These are phyloP conservation scores for Idaea biselata DNA, from an alignment of 2,888 invertebrate species.

Conservation along the genomic window DNA sequence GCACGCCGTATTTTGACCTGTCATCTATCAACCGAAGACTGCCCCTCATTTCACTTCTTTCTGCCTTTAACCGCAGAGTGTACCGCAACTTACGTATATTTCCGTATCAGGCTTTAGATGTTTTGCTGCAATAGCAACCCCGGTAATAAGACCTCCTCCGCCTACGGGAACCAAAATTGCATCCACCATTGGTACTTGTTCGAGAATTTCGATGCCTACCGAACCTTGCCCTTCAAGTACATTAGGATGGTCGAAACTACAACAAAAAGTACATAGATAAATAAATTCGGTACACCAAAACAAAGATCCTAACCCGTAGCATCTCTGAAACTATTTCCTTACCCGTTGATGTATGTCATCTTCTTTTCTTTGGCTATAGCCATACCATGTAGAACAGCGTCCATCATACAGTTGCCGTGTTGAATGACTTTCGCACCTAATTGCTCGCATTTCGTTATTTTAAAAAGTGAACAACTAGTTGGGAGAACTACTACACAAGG, in stretches of 20 bases:
- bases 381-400: slow-evolving; percentile 89
- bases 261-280: too few species aligned
- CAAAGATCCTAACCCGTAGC: neutral
- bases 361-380: slow-evolving; percentile 84
- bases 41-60: too few species aligned
- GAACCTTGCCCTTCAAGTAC: slow-evolving; percentile 97
- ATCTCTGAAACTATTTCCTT: slow-evolving; percentile 31
- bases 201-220: slow-evolving; percentile 94
- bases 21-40: too few species aligned
- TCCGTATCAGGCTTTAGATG: slow-evolving; percentile 89
- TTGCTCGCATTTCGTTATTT: slow-evolving; percentile 89
- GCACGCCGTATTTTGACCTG: too few species aligned
- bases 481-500: slow-evolving; percentile 95
- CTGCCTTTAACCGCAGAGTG: too few species aligned
- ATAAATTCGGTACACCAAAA: neutral
- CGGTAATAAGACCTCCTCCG: slow-evolving; percentile 95
- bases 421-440: slow-evolving; percentile 90
- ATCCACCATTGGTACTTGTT: slow-evolving; percentile 92
- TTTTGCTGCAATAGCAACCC: slow-evolving; percentile 92
- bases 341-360: slow-evolving; percentile 93
- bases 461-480: slow-evolving; percentile 91
- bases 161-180: slow-evolving; percentile 95
- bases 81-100: slow-evolving; percentile 86
- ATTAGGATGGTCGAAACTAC: slow-evolving; percentile 94
- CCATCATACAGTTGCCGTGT: slow-evolving; percentile 87